A percentile compares a stretch with the other conserved stretches of the same genome.
phyloP scores from a whole-genome alignment of 1,140 invertebrate species.

The Drosophila nannoptera region DNA sequence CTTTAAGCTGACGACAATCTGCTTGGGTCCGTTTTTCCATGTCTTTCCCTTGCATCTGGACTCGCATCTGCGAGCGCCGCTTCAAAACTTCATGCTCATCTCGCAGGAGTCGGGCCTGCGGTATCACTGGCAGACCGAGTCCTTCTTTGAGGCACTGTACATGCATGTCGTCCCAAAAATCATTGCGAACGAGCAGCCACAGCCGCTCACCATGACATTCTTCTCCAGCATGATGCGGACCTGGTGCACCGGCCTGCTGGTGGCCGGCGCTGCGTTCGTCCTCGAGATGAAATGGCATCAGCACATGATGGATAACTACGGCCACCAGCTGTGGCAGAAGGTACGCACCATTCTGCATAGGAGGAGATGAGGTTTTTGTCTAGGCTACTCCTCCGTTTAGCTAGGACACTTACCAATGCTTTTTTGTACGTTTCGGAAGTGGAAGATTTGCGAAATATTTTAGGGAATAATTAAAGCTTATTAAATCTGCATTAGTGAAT shows the following conservation, averaged over 20 bases:
- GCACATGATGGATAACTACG: not conserved
- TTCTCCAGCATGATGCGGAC: constrained; percentile 50
- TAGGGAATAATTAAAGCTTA: not conserved
- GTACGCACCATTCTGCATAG: not conserved
- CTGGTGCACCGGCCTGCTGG: constrained; percentile 61
- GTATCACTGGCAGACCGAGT: constrained; percentile 50
- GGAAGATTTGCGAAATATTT: not conserved
- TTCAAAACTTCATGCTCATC: constrained; percentile 62
- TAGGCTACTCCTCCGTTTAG: too few relatives aligned
- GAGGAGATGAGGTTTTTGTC: not conserved
- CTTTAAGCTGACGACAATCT: constrained; percentile 60
- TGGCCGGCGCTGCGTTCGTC: constrained; percentile 51
- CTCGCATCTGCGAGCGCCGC: constrained; percentile 54
- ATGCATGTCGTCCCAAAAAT: constrained; percentile 37
- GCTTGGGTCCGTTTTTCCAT: constrained; percentile 69
- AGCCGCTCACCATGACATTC: constrained; percentile 53
- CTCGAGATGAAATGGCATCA: constrained; percentile 61
- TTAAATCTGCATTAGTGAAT: not conserved
- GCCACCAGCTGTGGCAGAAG: not conserved
- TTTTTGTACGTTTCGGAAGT: not conserved
- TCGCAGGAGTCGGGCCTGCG: constrained; percentile 60
- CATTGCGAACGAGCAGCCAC: constrained; percentile 40
- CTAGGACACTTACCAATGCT: too few relatives aligned
- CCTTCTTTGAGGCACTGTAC: constrained; percentile 62
- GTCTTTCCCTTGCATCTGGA: constrained; percentile 65